Evolutionary conservation across 2,888 invertebrate genomes (phyloP), one percentile per base, ranked within the genome.

Genomic region (Sinhomidia bicolor): DNA sequence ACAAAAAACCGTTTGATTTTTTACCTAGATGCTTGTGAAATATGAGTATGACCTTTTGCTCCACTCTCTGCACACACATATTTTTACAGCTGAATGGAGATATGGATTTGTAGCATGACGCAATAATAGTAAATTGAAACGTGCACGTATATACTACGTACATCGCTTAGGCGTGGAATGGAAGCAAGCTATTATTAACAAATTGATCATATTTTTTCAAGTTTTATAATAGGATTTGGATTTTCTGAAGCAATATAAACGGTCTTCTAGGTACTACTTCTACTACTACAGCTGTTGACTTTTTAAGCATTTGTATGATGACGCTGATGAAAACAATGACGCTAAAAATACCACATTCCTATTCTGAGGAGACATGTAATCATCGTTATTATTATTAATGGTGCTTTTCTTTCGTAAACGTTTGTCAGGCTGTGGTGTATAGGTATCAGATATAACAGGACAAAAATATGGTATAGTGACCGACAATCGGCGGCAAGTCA

Each of bases 31-130:
- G 20, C n/a, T 82, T 82, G 65, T 51, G 65, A 65, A 74, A 60
- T 76, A 60, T 44, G 44, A 36, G 36, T 71, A n/a, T n/a, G 83
- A 84, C 83, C 74, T 84, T 74, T 84, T 74, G 74, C 83, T 74
- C 74, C 20, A 74, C 71, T 76, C 71, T 76, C 51, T 32, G n/a
- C 68, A 71, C 14, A 14, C 65, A 36, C 3, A 41, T 6, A 41
- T 41, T 71, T 71, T 44, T 71, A 17, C n/a, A 17, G 26, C 12
- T 41, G 65, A 32, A 17, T 32, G n/a, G 44, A 71, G 44, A 71
- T 71, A 71, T 23, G 71, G 6, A 71, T 71, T 71, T 71, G 41
- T 71, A 44, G 44, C 20, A 20, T 68, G 68, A 36, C 68, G 68
- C 41, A 62, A 57, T 26, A 3, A 57, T 26, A n/a, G n/a, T n/a